Percentiles rank a stretch among this genome's conserved stretches.
These are phyloP conservation scores for Sphaerophoria rueppellii DNA, from an alignment of 2,888 invertebrate species.

Conservation along the genomic window DNA sequence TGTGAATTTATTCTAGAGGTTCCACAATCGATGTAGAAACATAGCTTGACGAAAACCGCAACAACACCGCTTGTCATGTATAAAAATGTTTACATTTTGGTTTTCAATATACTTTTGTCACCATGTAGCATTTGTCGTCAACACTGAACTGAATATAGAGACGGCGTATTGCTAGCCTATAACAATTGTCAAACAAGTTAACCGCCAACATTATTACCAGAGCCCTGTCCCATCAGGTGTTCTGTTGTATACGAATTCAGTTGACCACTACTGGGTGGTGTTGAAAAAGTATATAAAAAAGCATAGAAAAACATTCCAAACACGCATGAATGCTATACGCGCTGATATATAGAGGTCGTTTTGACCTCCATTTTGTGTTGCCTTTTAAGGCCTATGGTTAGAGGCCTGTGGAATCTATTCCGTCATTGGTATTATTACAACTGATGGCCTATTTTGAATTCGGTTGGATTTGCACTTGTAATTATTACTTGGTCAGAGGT, in stretches of 20 bases:
- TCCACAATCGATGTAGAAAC: not conserved
- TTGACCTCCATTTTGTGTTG: slow-evolving; percentile 44
- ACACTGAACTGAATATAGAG: not conserved
- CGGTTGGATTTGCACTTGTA: slow-evolving; percentile 56
- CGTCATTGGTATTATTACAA: slow-evolving; percentile 33
- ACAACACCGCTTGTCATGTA: slow-evolving; percentile 27
- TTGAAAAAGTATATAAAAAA: slow-evolving; percentile 17
- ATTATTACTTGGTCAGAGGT: slow-evolving; percentile 34
- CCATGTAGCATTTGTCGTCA: not conserved
- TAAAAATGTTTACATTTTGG: slow-evolving; percentile 54
- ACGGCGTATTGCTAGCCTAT: slow-evolving; percentile 31
- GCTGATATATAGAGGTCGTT: slow-evolving; percentile 45
- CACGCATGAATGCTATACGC: slow-evolving; percentile 44
- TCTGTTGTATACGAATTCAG: not conserved
- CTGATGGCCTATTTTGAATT: slow-evolving; percentile 54
- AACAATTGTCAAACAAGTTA: slow-evolving; percentile 63
- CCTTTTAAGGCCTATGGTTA: slow-evolving; percentile 8
- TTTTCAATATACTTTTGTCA: slow-evolving; percentile 4
- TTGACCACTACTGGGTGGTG: slow-evolving; percentile 44
- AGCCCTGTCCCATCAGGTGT: slow-evolving; percentile 50
- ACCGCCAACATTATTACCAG: slow-evolving; percentile 17
- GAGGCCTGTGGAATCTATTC: slow-evolving; percentile 29
- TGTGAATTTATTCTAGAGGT: not conserved
- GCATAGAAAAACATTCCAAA: slow-evolving; percentile 7
- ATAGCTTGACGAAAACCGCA: slow-evolving; percentile 25